These are phyloP conservation scores for Mechanitis messenoides DNA, from an alignment of 2,888 invertebrate genomes.

Conservation along the genomic window DNA sequence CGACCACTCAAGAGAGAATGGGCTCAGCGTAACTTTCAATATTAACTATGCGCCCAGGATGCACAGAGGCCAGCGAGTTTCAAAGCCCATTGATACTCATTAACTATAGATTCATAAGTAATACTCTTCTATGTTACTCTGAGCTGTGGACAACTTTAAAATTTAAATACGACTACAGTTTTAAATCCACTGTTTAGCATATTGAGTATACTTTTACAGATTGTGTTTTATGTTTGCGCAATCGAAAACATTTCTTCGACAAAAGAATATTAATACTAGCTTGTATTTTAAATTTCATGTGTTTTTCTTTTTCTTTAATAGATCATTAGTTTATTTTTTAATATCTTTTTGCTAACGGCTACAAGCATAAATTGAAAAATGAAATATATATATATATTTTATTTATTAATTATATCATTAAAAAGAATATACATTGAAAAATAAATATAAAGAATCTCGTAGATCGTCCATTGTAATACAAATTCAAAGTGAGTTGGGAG, in stretches of 20 bases:
- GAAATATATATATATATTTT: no score
- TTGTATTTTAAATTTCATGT: neutral
- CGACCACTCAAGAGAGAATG: conserved; percentile 68
- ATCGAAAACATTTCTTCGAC: conserved; percentile 7
- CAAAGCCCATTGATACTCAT: conserved; percentile 73
- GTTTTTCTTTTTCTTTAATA: neutral
- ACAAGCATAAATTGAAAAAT: no score
- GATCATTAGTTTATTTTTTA: neutral
- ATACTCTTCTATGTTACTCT: conserved; percentile 65
- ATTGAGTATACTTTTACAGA: conserved; percentile 18
- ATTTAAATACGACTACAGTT: conserved; percentile 64
- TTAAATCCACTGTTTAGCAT: conserved; percentile 36
- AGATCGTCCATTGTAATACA: no score
- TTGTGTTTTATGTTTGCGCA: conserved; percentile 25
- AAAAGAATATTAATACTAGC: conserved; percentile 1
- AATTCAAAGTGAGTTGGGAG: no score
- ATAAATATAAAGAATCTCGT: no score
- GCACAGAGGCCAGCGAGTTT: conserved; percentile 63
- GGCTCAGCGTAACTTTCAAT: conserved; percentile 66
- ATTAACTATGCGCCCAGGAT: conserved; percentile 73
- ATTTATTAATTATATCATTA: no score
- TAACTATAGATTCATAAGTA: conserved; percentile 76
- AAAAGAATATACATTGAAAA: no score
- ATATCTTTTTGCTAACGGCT: no score
- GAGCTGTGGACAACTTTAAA: conserved; percentile 61